phyloP scores from a whole-genome alignment of 2,797 vertebrate genomes.

The Coendou prehensilis region DNA sequence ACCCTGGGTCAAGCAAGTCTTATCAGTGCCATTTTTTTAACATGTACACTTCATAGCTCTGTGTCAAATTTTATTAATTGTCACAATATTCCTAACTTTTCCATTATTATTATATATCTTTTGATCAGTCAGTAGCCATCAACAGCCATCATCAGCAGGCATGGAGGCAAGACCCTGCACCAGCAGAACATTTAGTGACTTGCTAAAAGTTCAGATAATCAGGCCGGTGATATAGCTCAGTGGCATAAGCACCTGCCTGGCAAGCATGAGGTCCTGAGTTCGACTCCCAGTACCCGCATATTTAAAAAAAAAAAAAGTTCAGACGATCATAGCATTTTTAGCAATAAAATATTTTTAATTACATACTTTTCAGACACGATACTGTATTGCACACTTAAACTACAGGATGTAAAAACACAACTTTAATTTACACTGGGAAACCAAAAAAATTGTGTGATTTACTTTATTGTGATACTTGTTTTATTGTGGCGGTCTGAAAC shows the following conservation, averaged over 20 bases:
- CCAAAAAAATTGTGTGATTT: neutral
- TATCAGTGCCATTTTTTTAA: neutral
- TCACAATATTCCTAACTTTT: neutral
- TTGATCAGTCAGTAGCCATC: neutral
- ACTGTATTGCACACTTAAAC: neutral
- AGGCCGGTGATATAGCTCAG: too few species aligned
- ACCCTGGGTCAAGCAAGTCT: neutral
- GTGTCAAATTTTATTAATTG: neutral
- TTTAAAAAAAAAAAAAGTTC: neutral
- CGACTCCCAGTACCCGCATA: too few species aligned
- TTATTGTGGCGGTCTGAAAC: neutral
- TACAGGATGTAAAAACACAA: neutral
- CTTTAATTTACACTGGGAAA: neutral
- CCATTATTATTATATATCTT: neutral
- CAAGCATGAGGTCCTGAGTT: too few species aligned
- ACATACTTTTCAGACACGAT: neutral
- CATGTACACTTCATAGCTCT: neutral
- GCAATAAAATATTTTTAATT: slow-evolving; percentile 2
- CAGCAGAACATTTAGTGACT: neutral
- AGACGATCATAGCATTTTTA: neutral
- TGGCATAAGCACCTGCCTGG: too few species aligned
- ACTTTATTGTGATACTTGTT: neutral
- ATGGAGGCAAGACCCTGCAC: neutral
- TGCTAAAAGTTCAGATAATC: neutral
- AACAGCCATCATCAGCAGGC: neutral